phyloP scores from a whole-genome alignment of 2,888 invertebrate species.

The Pyrochroa serraticornis region DNA sequence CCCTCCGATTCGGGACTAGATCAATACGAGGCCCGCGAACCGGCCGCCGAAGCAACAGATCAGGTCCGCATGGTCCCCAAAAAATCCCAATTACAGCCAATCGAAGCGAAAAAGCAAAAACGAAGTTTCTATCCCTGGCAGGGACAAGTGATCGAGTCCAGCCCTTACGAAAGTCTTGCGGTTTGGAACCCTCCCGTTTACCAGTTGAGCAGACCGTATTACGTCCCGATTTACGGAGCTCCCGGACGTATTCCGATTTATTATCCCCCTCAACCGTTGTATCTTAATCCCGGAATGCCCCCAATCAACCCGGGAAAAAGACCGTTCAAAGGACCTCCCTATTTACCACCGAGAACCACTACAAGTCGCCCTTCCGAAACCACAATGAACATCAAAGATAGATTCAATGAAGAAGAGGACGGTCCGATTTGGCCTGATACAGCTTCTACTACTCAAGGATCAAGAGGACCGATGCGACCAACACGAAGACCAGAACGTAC shows the following conservation, averaged over 20 bases:
- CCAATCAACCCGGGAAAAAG: constrained; percentile 38
- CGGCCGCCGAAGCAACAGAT: constrained; percentile 40
- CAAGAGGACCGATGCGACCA: constrained; percentile 29
- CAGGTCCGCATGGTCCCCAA: constrained; percentile 4
- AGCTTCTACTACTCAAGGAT: constrained; percentile 8
- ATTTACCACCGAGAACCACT: constrained; percentile 43
- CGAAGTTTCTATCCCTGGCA: constrained; percentile 32
- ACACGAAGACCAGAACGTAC: neutral
- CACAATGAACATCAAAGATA: constrained; percentile 24
- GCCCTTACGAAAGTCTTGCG: constrained; percentile 33
- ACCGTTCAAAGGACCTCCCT: constrained; percentile 35
- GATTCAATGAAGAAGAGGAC: constrained; percentile 42
- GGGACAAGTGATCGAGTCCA: constrained; percentile 15
- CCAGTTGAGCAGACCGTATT: constrained; percentile 51
- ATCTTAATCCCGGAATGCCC: constrained; percentile 42
- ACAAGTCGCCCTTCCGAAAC: constrained; percentile 13
- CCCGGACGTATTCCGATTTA: constrained; percentile 47
- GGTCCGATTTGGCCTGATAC: constrained; percentile 42
- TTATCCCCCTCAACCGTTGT: constrained; percentile 50
- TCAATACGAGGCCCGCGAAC: constrained; percentile 40
- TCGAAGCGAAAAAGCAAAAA: constrained; percentile 9
- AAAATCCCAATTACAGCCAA: neutral
- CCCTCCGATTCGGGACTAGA: constrained; percentile 36
- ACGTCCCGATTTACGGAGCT: constrained; percentile 50
- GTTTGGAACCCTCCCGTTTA: constrained; percentile 47